A percentile compares a stretch with the other conserved stretches of the same genome.
Evolutionary conservation across 2,888 invertebrate species (phyloP).

Genomic region (Eudemis profundana): DNA sequence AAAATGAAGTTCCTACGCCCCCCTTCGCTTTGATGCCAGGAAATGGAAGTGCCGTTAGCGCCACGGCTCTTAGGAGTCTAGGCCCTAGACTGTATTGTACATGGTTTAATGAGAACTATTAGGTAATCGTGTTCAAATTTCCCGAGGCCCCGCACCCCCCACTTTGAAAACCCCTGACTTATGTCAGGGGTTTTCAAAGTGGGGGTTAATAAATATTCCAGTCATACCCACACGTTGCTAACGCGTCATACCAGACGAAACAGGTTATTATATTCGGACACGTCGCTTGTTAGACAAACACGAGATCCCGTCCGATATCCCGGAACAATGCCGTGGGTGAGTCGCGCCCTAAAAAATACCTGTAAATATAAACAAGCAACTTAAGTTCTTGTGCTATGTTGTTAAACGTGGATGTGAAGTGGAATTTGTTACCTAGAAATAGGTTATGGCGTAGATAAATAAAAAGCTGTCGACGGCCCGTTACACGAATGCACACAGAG

Average conservation of each 20-base stretch:
- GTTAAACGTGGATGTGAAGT: neutral
- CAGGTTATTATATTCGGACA: constrained; percentile 81
- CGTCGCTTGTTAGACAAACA: constrained; percentile 85
- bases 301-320: constrained; percentile 77
- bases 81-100: no score
- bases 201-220: neutral
- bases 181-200: no score
- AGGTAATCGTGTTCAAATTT: no score
- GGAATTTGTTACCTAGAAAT: neutral
- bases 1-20: no score
- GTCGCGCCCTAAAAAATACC: constrained; percentile 55
- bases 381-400: neutral
- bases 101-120: no score
- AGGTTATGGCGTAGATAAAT: neutral
- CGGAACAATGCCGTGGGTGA: constrained; percentile 78
- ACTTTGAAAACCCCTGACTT: no score
- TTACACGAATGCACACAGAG: no score
- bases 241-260: constrained; percentile 64
- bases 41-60: no score
- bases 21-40: no score
- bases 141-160: no score
- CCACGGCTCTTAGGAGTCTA: no score
- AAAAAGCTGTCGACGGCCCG: no score
- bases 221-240: constrained; percentile 57
- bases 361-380: constrained; percentile 4